Evolutionary conservation across 2,888 invertebrate species (phyloP).

Genomic region (Sphaeridia pumilis): DNA sequence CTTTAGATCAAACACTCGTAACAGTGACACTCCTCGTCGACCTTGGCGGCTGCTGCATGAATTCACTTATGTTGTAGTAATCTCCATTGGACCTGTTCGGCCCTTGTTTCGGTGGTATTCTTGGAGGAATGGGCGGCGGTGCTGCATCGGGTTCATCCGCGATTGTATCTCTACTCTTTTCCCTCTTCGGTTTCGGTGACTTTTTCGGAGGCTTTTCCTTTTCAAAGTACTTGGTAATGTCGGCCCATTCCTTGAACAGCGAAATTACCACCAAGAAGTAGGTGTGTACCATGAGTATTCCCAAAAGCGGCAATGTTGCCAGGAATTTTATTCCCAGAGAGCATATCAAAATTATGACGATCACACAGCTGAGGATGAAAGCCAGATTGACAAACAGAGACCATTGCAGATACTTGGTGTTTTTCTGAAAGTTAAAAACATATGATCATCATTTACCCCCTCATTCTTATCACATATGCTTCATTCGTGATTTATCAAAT

Average conservation of each 20-base stretch:
- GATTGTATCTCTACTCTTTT: not conserved
- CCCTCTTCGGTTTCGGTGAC: not conserved
- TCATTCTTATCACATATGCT: too few relatives aligned
- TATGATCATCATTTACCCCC: not conserved
- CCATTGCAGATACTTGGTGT: constrained; percentile 13
- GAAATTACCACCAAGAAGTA: constrained; percentile 17
- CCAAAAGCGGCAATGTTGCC: constrained; percentile 9
- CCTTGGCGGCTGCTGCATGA: not conserved
- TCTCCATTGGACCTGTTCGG: constrained; percentile 11
- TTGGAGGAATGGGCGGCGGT: constrained; percentile 12
- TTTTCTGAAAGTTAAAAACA: constrained; percentile 7
- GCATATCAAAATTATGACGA: constrained; percentile 14
- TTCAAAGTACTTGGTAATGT: constrained; percentile 7
- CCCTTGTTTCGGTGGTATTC: constrained; percentile 1
- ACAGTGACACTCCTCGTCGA: constrained; percentile 13
- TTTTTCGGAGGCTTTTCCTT: not conserved
- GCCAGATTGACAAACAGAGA: constrained; percentile 9
- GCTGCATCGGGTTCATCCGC: not conserved
- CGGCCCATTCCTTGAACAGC: constrained; percentile 14
- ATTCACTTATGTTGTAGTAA: constrained; percentile 3
- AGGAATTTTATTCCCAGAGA: constrained; percentile 15
- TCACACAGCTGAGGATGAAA: constrained; percentile 7
- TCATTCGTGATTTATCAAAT: not conserved
- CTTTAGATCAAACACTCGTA: constrained; percentile 9
- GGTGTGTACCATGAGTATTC: constrained; percentile 10